phyloP scores from a whole-genome alignment of 2,888 invertebrate species.

The Crepidodera aurea region DNA sequence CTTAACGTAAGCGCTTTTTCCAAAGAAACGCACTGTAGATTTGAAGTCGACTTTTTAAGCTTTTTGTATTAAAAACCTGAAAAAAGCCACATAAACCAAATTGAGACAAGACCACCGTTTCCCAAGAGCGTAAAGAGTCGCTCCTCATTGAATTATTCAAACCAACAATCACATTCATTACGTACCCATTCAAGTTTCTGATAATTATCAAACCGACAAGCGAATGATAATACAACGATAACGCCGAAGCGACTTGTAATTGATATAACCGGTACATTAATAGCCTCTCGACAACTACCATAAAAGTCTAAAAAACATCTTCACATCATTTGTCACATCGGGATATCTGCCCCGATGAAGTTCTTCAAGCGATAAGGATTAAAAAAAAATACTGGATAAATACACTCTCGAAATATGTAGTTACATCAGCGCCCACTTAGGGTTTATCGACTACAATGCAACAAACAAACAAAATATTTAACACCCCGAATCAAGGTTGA shows the following conservation, averaged over 20 bases:
- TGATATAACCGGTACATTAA: slow-evolving; percentile 19
- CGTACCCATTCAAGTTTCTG: slow-evolving; percentile 7
- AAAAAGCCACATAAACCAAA: too few species aligned
- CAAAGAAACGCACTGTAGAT: too few species aligned
- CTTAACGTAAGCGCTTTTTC: too few species aligned
- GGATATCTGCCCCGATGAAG: slow-evolving; percentile 3
- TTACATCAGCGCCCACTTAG: background rate
- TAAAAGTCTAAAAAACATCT: slow-evolving; percentile 12
- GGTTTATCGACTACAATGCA: too few species aligned
- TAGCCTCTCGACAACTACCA: background rate
- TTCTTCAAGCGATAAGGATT: slow-evolving; percentile 3
- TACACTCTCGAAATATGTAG: background rate
- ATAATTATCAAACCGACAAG: slow-evolving; percentile 17
- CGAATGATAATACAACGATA: slow-evolving; percentile 1
- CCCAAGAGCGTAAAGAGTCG: background rate
- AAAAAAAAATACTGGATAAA: background rate
- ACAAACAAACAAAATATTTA: too few species aligned
- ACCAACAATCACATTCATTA: background rate
- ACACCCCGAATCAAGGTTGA: too few species aligned
- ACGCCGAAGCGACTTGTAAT: slow-evolving; percentile 8
- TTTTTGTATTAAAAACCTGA: too few species aligned
- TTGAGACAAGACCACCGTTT: too few species aligned
- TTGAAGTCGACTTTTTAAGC: too few species aligned
- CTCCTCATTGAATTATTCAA: background rate
- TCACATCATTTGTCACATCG: slow-evolving; percentile 2